Conservation (phyloP, 2,888 invertebrate species). For the Galerucella nymphaeae region DNA sequence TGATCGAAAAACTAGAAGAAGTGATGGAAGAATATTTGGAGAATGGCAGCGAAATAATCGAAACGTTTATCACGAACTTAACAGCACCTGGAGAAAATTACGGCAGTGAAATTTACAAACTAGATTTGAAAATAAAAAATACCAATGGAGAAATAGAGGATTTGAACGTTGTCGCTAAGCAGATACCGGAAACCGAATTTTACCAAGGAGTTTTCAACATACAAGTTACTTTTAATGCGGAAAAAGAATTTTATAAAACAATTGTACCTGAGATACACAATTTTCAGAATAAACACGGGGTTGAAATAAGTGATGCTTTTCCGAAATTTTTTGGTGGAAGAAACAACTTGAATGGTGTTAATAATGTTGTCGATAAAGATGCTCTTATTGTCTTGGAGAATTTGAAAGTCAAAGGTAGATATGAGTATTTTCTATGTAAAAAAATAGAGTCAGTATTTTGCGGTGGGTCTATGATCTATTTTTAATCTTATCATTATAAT, state of each 20-base stretch:
- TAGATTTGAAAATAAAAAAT: slow-evolving; percentile 43
- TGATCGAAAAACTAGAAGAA: slow-evolving; percentile 26
- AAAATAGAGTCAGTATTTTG: no score
- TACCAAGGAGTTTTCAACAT: slow-evolving; percentile 67
- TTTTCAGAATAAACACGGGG: slow-evolving; percentile 64
- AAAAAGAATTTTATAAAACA: slow-evolving; percentile 66
- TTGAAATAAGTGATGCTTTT: slow-evolving; percentile 62
- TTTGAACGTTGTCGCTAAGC: slow-evolving; percentile 68
- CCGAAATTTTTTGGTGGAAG: slow-evolving; percentile 51
- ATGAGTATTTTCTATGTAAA: neutral
- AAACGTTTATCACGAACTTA: slow-evolving; percentile 55
- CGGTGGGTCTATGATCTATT: no score
- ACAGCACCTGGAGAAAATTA: slow-evolving; percentile 70
- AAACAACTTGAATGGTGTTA: slow-evolving; percentile 43
- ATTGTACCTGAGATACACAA: slow-evolving; percentile 64
- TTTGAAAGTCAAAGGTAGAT: slow-evolving; percentile 60
- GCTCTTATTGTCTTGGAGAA: slow-evolving; percentile 69
- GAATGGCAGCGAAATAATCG: slow-evolving; percentile 23
- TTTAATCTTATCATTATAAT: no score
- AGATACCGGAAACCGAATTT: slow-evolving; percentile 68
- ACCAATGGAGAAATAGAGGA: slow-evolving; percentile 17
- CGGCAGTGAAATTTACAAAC: slow-evolving; percentile 67
- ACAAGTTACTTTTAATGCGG: slow-evolving; percentile 66
- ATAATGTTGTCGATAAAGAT: slow-evolving; percentile 64
- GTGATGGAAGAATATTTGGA: slow-evolving; percentile 14